Percentiles rank a stretch among this genome's conserved stretches.
Conservation (phyloP, 2,888 invertebrate species). For the Metallyticus violacea region DNA sequence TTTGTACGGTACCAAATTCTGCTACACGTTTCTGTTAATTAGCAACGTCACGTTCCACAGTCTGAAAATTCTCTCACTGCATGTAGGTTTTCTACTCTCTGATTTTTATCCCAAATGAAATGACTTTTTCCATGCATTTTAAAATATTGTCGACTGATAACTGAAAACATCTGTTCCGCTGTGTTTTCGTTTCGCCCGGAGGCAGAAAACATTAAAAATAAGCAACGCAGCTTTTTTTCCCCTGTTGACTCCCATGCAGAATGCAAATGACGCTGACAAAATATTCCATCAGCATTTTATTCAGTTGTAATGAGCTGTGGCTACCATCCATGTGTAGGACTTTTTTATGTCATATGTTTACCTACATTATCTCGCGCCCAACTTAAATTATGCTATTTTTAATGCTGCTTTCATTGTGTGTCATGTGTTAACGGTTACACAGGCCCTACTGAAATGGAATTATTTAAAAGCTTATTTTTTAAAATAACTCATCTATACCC, state of each 20-base stretch:
- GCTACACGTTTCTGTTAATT: not conserved
- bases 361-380: not conserved
- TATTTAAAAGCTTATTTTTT: constrained; percentile 8
- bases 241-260: not conserved
- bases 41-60: not conserved
- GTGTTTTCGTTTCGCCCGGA: not conserved
- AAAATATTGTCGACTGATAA: not conserved
- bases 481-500: not conserved
- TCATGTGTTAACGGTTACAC: not conserved
- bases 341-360: not conserved
- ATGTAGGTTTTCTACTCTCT: not conserved
- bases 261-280: not conserved
- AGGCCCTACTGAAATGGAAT: not conserved
- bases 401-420: not conserved
- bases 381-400: constrained; percentile 5
- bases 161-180: not conserved
- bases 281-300: not conserved
- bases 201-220: not conserved
- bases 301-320: not conserved
- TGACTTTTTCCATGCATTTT: not conserved
- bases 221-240: not conserved
- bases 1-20: not conserved
- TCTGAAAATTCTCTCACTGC: not conserved
- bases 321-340: not conserved
- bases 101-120: not conserved